phyloP scores from a whole-genome alignment of 2,113 vertebrate species.

The Ochotona curzoniae region DNA sequence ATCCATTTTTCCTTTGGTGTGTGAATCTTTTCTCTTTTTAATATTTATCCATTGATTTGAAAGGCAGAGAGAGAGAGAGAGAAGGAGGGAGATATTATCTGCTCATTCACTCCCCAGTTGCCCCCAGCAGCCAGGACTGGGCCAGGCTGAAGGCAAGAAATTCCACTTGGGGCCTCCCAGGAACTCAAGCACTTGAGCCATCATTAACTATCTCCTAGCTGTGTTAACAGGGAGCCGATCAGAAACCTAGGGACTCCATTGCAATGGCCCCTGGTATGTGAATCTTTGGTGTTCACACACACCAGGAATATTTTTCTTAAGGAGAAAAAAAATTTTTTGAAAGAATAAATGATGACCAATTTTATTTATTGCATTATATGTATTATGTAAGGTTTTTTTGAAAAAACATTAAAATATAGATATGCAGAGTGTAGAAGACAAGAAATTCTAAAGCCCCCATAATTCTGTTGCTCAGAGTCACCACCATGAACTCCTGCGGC shows the following conservation, averaged over 20 bases:
- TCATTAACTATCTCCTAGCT: no score
- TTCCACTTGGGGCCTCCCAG: no score
- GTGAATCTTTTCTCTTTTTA: not conserved
- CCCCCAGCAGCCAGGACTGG: no score
- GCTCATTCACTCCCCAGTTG: no score
- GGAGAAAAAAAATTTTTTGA: not conserved
- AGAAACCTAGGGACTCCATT: no score
- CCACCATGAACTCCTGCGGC: fast-evolving
- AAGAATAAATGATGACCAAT: not conserved
- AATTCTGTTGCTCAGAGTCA: no score
- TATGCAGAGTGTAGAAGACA: not conserved
- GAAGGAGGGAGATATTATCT: no score
- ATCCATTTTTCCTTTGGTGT: not conserved
- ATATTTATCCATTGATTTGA: no score
- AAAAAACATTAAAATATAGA: not conserved
- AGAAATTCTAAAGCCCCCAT: fast-evolving
- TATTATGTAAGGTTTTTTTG: not conserved
- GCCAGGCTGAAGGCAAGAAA: no score
- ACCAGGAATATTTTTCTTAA: not conserved
- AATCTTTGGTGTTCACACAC: not conserved
- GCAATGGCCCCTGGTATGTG: not conserved
- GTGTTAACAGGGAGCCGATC: no score
- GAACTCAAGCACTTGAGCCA: no score
- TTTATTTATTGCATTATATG: not conserved
- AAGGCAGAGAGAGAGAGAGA: no score